These are phyloP conservation scores for Engystomops pustulosus DNA, from an alignment of 2,113 vertebrate species.

Conservation along the genomic window DNA sequence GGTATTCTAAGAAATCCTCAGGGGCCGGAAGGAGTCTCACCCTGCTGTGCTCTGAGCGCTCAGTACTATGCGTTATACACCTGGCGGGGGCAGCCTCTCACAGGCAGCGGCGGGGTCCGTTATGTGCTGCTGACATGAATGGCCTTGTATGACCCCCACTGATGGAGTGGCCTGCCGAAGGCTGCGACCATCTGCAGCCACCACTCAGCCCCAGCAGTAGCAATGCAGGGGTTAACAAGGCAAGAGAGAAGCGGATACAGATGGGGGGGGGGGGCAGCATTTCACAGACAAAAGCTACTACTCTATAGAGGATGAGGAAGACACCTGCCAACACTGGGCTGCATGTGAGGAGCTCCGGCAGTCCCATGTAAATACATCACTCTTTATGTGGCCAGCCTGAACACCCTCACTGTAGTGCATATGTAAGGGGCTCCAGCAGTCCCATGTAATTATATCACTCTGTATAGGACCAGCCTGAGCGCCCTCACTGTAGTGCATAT, in stretches of 20 bases:
- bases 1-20: neutral
- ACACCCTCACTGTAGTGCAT: too few species aligned
- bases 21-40: neutral
- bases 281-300: neutral
- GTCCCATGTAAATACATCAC: too few species aligned
- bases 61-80: neutral
- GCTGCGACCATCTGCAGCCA: neutral
- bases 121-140: constrained; percentile 29
- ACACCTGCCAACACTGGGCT: too few species aligned
- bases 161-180: too few species aligned
- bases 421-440: too few species aligned
- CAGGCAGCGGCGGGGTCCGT: neutral
- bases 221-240: neutral
- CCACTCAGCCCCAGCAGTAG: neutral
- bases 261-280: neutral
- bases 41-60: neutral
- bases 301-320: neutral
- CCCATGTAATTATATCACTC: too few species aligned
- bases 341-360: too few species aligned
- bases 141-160: neutral
- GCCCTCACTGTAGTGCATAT: too few species aligned
- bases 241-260: neutral
- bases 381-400: too few species aligned
- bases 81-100: neutral
- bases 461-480: too few species aligned